Base-by-base conservation (phyloP, 2,888 invertebrate species). In the Orthonychiurus folsomi region DNA sequence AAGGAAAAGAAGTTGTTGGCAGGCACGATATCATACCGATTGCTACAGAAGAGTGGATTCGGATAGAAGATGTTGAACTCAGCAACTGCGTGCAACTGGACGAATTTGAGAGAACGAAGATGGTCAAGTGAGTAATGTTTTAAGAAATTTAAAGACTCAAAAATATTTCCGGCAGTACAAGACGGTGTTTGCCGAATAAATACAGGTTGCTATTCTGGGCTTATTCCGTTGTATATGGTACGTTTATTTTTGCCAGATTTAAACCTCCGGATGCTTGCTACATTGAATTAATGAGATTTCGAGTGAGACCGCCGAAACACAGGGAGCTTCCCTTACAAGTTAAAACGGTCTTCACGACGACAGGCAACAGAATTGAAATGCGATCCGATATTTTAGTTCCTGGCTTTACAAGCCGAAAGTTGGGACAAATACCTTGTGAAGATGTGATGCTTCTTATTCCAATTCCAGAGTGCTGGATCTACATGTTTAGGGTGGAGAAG, bases 391-490 rank as follows among this genome's bases (percentile, higher is more conserved):
- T 93, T 71, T 81, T 97, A 75, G 96, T 99, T 61, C 96, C 97
- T 1, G 96, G 95, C 48, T 97, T 95, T 78, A 91, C 94, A 60
- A 94, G 94, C 63, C 86, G 95, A 73, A 93, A 93, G 79, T 82
- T 94, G 69, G 93, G 95, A 0, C 95, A 96, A 79, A 88, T 93
- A 73, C 95, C 95, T 28, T 96, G 95, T 79, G 94, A 96, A 80
- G 96, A 99, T 79, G 96, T 99, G 28, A 87, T 89, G 78, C 88
- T 99, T 62, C 83, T 92, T 61, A 91, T 99, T 78, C 97, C 97
- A 18, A 93, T 99, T 74, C 99, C 99, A 23, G 97, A 99, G 79
- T 91, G 93, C 76, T 99, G 99, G 99, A 96, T 99, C 75, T 99
- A 99, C 79, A 82, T 97, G 75, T 99, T 99, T 81, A 85, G 99